Base-by-base conservation (phyloP, 92 coral and sea anemone species). In the Zoanthus solanderi region DNA sequence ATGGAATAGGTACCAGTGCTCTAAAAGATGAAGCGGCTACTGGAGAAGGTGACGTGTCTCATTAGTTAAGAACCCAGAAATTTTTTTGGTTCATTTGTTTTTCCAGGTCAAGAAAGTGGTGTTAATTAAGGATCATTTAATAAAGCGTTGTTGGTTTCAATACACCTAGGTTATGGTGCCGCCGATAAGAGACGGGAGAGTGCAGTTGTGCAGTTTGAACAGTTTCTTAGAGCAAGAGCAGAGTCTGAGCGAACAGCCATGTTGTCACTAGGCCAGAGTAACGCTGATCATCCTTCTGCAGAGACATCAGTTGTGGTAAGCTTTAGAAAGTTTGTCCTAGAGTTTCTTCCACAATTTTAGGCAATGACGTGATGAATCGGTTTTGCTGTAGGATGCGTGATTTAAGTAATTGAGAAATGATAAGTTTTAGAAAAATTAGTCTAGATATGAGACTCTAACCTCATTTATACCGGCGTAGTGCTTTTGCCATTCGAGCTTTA, bases 161-260 rank as follows among this genome's bases (percentile, higher is more conserved):
- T n/a, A 17, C 32, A 67, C 12, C 52, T 17, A 29, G 76, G 16
- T 23, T 50, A 0, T 46, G 63, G 44, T 66, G 85, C 50, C 37
- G 11, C 85, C 18, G 53, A 76, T 50, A 52, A 16, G 37, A 78
- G 83, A 42, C 87, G 71, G 68, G 90, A 79, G 48, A 95, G 92
- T 76, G 92, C 92, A 42, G 94, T 95, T 65, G 89, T 89, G 69
- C 90, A 92, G 96, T 95, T 91, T 88, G 96, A 95, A 87, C 84
- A 93, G 78, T 95, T 89, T 71, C 50, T 93, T 81, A 91, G 90
- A 79, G 96, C 90, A 31, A 89, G 98, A 87, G 91, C 91, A 86
- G 91, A 95, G 45, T 95, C 98, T 2, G 98, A 95, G 92, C 78
- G 84, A 47, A 75, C 88, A 18, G 78, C 86, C 78, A 79, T 95